Base-by-base conservation (phyloP, 2,797 vertebrate genomes). In the Huso huso region DNA sequence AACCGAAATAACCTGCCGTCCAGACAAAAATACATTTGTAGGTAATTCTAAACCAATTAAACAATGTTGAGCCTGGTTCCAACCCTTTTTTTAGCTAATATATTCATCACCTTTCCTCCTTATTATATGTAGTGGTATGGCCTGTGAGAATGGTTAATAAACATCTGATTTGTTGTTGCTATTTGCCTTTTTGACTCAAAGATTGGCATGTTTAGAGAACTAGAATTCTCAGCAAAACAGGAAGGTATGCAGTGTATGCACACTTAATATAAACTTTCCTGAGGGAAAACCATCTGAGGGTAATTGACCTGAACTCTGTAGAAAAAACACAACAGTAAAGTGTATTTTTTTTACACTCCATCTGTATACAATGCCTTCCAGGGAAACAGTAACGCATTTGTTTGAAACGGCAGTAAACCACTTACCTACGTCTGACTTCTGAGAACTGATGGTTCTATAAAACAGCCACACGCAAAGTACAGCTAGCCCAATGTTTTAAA, bases 271-370 rank as follows among this genome's bases (percentile, higher is more conserved):
- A 83, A 84, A 88, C 88, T 89, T 55, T 89, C 88, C 84, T 86
- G 81, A 81, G 83, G 83, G 87, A 88, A 87, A 82, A 86, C 84
- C 77, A 74, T 82, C 23, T 77, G 74, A 81, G 83, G 83, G 87
- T 90, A 89, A 90, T 89, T 89, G 89, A 90, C 85, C 86, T 84
- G 84, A 90, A 88, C 82, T 78, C 73, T 82, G 74, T 85, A 87
- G 61, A 18, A 7, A 62, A 37, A 62, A 62, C 48, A 15, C 18
- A 7, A 62, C 18, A n/a, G 84, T 89, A 86, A 87, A 86, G 88
- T 86, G 86, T 79, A 74, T 62, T 85, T 62, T 85, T 72, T 70
- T 79, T 68, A 72, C 77, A 79, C 73, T 9, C 6, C 61, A 7
- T 12, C 9, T 8, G 62, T 74, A 77, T 37, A 37, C 23, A 37